phyloP scores from a whole-genome alignment of 2,797 vertebrate species.

The Anniella stebbinsi region DNA sequence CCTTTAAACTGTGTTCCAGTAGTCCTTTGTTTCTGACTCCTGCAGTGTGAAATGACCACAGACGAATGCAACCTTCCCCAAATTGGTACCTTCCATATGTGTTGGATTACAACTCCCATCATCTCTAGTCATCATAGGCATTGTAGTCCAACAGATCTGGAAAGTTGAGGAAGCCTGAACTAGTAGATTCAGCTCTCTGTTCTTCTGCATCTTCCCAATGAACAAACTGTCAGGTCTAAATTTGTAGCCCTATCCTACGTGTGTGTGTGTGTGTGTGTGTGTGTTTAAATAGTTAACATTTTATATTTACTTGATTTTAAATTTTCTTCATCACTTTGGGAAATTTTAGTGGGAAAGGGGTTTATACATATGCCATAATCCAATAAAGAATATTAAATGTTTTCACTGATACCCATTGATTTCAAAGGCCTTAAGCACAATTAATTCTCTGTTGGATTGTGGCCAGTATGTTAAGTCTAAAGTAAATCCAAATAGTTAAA shows the following conservation, averaged over 20 bases:
- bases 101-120: neutral
- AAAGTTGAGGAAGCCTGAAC: no score
- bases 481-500: neutral
- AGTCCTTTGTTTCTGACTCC: neutral
- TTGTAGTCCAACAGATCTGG: neutral
- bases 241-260: neutral
- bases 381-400: neutral
- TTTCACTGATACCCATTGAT: neutral
- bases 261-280: neutral
- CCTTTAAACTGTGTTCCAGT: neutral
- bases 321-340: neutral
- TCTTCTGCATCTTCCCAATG: neutral
- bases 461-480: neutral
- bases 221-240: neutral
- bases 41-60: neutral
- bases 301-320: neutral
- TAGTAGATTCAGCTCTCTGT: neutral
- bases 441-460: neutral
- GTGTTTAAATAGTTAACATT: neutral
- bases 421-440: neutral
- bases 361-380: neutral
- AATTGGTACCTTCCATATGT: neutral
- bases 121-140: neutral
- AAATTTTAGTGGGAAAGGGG: neutral
- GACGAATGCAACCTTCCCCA: neutral